These are phyloP conservation scores for Malurus alboscapulatus DNA, from an alignment of 2,113 vertebrate species.

Conservation along the genomic window DNA sequence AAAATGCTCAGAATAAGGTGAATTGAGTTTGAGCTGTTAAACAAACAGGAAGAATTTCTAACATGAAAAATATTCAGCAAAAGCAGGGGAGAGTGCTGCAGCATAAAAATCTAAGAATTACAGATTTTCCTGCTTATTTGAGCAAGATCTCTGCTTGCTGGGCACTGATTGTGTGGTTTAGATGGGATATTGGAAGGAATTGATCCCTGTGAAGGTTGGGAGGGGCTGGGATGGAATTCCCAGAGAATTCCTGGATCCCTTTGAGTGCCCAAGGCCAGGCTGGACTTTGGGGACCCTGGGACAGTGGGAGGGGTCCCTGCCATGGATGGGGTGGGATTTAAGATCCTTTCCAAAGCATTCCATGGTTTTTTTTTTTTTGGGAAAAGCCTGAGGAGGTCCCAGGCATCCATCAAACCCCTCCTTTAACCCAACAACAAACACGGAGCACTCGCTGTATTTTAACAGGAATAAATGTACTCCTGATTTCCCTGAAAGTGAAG, in stretches of 20 bases:
- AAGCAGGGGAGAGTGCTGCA: background rate
- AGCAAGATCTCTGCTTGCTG: background rate
- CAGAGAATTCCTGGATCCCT: background rate
- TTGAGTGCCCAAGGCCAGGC: background rate
- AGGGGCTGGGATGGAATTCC: background rate
- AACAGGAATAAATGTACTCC: background rate
- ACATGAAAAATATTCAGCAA: fast-evolving
- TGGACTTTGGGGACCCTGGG: background rate
- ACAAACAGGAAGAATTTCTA: background rate
- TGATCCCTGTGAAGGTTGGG: background rate
- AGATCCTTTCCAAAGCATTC: background rate
- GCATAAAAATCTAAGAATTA: background rate
- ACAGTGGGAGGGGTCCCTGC: background rate
- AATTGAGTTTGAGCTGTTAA: no score
- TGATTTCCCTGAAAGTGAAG: no score
- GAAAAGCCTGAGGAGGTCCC: background rate
- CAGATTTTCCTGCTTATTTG: fast-evolving
- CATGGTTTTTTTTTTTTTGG: no score
- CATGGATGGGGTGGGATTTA: fast-evolving
- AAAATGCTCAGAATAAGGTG: no score
- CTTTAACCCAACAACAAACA: fast-evolving
- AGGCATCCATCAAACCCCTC: fast-evolving
- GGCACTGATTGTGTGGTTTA: background rate
- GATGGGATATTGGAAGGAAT: background rate
- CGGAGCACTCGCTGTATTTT: background rate